phyloP scores from a whole-genome alignment of 2,888 invertebrate genomes.

The Plutella xylostella region DNA sequence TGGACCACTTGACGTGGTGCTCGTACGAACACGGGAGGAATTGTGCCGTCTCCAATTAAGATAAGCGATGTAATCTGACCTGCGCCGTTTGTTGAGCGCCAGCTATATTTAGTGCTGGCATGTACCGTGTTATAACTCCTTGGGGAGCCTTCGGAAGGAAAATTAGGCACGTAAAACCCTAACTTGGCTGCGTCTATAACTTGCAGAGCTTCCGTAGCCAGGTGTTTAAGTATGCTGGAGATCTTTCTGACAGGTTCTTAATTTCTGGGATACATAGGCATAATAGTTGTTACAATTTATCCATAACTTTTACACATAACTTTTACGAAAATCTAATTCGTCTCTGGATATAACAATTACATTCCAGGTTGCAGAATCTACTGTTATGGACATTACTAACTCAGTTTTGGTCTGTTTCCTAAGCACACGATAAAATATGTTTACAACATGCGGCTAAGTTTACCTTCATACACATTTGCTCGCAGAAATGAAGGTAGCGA shows the following conservation, averaged over 20 bases:
- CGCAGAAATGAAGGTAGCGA: constrained; percentile 12
- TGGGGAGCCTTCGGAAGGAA: not conserved
- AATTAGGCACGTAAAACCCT: constrained; percentile 4
- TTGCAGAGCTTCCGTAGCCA: not conserved
- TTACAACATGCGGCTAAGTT: not conserved
- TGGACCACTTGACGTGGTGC: not conserved
- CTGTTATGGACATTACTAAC: no score
- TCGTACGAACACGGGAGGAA: not conserved
- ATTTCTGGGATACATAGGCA: no score
- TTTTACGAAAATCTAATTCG: no score
- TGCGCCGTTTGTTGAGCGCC: not conserved
- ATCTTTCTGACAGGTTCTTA: no score
- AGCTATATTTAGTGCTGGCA: constrained; percentile 5
- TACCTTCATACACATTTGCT: constrained; percentile 5
- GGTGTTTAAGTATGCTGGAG: no score
- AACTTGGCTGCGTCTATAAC: no score
- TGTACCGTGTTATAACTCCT: constrained; percentile 5
- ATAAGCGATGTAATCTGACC: constrained; percentile 16
- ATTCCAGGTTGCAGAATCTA: no score
- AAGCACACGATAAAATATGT: no score
- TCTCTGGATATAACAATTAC: no score
- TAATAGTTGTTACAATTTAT: no score
- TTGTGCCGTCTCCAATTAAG: constrained; percentile 14
- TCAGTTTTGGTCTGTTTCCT: no score
- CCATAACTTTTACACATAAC: no score